Percentiles rank a stretch among this genome's conserved stretches.
phyloP scores from a whole-genome alignment of 2,888 invertebrate species.

The Octonoba sinensis region DNA sequence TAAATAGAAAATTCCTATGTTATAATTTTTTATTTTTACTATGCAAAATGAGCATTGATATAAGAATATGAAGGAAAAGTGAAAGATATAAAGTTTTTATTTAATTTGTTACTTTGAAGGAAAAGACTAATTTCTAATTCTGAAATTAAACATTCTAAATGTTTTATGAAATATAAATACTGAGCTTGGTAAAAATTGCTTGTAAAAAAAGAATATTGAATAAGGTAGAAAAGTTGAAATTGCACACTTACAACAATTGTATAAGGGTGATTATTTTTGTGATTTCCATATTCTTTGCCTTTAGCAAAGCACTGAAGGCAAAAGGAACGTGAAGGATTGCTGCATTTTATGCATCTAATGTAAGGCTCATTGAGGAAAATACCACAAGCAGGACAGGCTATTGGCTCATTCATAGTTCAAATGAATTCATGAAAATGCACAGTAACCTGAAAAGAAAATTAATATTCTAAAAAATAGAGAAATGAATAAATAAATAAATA shows the following conservation, averaged over 20 bases:
- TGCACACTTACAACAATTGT: constrained; percentile 72
- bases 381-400: constrained; percentile 72
- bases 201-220: too few relatives aligned
- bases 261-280: constrained; percentile 84
- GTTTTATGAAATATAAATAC: too few relatives aligned
- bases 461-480: background rate
- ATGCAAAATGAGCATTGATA: too few relatives aligned
- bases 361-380: constrained; percentile 79
- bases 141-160: too few relatives aligned
- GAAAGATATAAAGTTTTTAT: too few relatives aligned
- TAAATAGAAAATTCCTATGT: too few relatives aligned
- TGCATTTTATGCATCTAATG: constrained; percentile 83
- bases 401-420: constrained; percentile 31
- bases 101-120: too few relatives aligned
- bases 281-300: constrained; percentile 79
- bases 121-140: too few relatives aligned
- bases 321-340: constrained; percentile 73
- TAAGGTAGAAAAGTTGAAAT: too few relatives aligned
- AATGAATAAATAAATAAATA: background rate
- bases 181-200: too few relatives aligned
- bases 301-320: constrained; percentile 84
- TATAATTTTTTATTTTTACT: too few relatives aligned
- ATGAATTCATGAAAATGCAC: background rate
- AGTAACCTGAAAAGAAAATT: background rate
- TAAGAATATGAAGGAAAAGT: too few relatives aligned